phyloP scores from a whole-genome alignment of 2,797 vertebrate genomes.

The Eulemur albifrons region DNA sequence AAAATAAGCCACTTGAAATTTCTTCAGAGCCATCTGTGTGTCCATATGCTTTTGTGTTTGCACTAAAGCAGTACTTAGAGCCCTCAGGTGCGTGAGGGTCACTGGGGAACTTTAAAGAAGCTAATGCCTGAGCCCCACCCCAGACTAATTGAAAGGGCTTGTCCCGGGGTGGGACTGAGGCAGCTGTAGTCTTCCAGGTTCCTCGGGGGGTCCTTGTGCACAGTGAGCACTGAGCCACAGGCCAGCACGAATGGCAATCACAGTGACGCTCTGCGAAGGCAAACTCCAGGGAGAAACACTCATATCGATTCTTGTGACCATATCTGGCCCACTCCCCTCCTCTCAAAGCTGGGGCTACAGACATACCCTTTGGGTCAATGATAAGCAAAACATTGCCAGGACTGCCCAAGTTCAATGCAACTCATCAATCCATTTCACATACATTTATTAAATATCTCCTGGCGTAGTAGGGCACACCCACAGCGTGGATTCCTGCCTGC shows the following conservation, averaged over 20 bases:
- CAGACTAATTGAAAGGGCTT: too few relatives aligned
- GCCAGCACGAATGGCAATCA: neutral
- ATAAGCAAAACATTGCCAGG: neutral
- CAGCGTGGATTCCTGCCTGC: fast-evolving
- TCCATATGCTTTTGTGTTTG: neutral
- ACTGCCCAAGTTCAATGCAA: neutral
- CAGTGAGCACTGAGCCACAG: neutral
- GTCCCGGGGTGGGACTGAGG: neutral
- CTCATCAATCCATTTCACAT: neutral
- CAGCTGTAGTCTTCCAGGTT: neutral
- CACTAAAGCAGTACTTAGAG: neutral
- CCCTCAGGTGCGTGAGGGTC: neutral
- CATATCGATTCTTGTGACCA: neutral
- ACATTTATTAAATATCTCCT: neutral
- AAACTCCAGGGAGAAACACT: neutral
- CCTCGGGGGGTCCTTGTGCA: fast-evolving
- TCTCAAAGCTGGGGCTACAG: neutral
- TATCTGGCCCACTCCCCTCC: too few relatives aligned
- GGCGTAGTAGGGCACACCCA: too few relatives aligned
- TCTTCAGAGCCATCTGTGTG: neutral
- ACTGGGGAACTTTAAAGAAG: neutral
- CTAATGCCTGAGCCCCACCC: neutral
- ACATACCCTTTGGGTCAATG: neutral
- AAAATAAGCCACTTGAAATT: neutral
- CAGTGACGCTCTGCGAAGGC: neutral